These are phyloP conservation scores for Varanus komodoensis DNA, from an alignment of 2,113 vertebrate species.

Conservation along the genomic window DNA sequence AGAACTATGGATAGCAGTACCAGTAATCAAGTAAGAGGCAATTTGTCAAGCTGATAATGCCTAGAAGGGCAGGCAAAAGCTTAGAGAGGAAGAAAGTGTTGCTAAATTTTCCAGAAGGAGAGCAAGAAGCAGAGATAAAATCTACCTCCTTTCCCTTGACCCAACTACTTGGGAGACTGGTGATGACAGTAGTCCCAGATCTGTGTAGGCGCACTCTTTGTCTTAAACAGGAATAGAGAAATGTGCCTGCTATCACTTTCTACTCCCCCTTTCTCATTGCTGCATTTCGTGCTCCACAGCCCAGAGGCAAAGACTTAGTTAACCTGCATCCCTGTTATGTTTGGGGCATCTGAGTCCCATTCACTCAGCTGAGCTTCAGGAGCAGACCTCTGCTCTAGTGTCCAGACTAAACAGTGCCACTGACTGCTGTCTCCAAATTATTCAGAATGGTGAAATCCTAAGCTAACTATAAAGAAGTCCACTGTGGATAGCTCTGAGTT, in stretches of 20 bases:
- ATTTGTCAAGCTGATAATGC: neutral
- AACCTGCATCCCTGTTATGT: neutral
- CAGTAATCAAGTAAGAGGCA: neutral
- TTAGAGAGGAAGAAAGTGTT: neutral
- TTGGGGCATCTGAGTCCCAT: neutral
- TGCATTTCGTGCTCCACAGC: neutral
- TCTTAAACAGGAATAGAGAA: neutral
- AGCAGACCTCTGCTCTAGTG: neutral
- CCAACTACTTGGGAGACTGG: neutral
- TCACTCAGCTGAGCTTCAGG: neutral
- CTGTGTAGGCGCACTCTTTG: neutral
- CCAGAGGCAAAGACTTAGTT: neutral
- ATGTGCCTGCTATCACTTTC: neutral
- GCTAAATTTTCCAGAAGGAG: neutral
- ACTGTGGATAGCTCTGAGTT: neutral
- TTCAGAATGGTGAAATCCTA: neutral
- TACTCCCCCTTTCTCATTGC: neutral
- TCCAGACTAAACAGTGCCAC: neutral
- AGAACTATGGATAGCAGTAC: too few species aligned
- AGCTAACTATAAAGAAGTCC: neutral
- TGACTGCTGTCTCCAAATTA: neutral
- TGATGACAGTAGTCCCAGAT: neutral
- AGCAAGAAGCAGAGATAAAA: neutral
- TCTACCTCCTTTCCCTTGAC: neutral
- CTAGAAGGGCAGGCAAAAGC: neutral